These are phyloP conservation scores for Sapayoa aenigma DNA, from an alignment of 2,113 vertebrate species.

Conservation along the genomic window DNA sequence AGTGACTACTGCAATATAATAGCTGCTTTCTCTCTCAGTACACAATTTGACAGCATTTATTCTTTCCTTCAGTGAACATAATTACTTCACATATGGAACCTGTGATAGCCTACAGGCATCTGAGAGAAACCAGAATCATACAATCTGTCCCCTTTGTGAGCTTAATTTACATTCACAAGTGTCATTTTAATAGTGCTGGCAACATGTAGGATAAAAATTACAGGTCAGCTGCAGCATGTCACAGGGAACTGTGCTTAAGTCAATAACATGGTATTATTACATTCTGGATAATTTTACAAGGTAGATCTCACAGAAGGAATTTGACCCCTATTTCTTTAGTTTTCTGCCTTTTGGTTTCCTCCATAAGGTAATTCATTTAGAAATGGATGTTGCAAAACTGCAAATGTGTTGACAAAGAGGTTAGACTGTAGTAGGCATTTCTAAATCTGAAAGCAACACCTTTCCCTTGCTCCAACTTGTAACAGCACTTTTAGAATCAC, in stretches of 20 bases:
- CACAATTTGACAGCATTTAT: conserved; percentile 86
- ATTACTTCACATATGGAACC: conserved; percentile 88
- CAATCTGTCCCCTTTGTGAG: conserved; percentile 83
- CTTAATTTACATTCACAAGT: conserved; percentile 83
- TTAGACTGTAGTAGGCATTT: conserved; percentile 54
- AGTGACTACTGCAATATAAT: conserved; percentile 81
- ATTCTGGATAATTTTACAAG: conserved; percentile 79
- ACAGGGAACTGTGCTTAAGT: conserved; percentile 77
- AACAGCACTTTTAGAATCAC: neutral
- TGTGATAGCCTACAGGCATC: conserved; percentile 84
- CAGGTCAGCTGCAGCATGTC: conserved; percentile 79
- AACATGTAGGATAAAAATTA: conserved; percentile 80
- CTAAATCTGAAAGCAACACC: conserved; percentile 40
- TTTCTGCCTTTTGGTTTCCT: conserved; percentile 63
- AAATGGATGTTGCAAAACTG: conserved; percentile 59
- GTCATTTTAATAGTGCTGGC: conserved; percentile 81
- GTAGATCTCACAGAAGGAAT: conserved; percentile 69
- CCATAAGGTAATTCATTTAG: conserved; percentile 69
- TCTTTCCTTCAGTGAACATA: conserved; percentile 86
- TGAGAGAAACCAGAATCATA: conserved; percentile 80
- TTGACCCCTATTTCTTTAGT: conserved; percentile 73
- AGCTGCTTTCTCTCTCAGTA: conserved; percentile 79
- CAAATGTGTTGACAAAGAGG: conserved; percentile 27
- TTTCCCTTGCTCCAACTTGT: neutral
- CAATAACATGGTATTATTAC: conserved; percentile 78